Conservation (phyloP, 2,797 vertebrate species). For the Eleutherodactylus coqui region DNA sequence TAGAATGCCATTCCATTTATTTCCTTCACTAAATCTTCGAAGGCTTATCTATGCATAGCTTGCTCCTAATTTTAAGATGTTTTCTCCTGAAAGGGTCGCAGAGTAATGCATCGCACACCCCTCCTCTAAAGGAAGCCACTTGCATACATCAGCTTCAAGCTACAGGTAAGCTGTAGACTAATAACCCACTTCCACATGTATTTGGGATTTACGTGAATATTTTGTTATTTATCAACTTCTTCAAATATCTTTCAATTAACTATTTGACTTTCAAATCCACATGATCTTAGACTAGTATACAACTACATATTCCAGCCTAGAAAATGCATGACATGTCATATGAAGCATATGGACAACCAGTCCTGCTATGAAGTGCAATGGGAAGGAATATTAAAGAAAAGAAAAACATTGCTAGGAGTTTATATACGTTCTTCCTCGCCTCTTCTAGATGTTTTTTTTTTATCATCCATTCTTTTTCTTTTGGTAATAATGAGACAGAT, state of each 20-base stretch:
- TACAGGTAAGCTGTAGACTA: constrained; percentile 36
- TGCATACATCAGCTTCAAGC: constrained; percentile 34
- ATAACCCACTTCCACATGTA: constrained; percentile 17
- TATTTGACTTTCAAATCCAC: neutral
- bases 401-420: no score
- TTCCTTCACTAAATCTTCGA: constrained; percentile 56
- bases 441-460: no score
- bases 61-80: constrained; percentile 60
- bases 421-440: no score
- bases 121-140: constrained; percentile 30
- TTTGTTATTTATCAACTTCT: neutral
- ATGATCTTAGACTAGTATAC: neutral
- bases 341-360: neutral
- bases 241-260: neutral
- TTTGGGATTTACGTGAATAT: neutral
- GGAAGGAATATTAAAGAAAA: no score
- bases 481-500: no score
- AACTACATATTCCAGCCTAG: neutral
- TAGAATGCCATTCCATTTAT: constrained; percentile 55
- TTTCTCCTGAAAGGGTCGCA: constrained; percentile 43
- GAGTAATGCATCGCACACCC: constrained; percentile 50
- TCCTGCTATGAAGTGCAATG: no score
- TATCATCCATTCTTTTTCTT: no score
- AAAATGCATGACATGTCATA: neutral
- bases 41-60: constrained; percentile 44